Base-by-base conservation (phyloP, 1,140 invertebrate species). In the Ostrea denselamellosa region DNA sequence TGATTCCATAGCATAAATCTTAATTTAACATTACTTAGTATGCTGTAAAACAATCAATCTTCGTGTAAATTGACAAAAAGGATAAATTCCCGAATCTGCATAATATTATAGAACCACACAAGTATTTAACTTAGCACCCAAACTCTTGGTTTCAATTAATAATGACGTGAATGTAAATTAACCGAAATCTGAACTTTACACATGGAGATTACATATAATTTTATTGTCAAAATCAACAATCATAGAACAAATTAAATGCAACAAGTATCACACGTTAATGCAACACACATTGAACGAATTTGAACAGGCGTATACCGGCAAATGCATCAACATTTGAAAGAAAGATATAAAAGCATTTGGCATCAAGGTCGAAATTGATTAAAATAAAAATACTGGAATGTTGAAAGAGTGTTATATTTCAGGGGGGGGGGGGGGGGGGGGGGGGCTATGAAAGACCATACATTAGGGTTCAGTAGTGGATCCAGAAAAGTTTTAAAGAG, bases 171-270 rank as follows among this genome's bases (percentile, higher is more conserved):
- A 44, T 44, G 5, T 5, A 1, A 44, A 44, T 5, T 1, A 44
- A 44, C 5, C 5, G 34, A 44, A 44, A 44, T 44, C 34, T 58
- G 19, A 58, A 12, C 56, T 58, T 17, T 17, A 58, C 56, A 58
- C 12, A 58, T 17, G 19, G 17, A 58, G 19, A 58, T 12, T 58
- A 17, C 19, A 19, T 58, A 10, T 71, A 71, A 71, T 22, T 71
- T 71, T 71, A 71, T 71, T 71, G 65, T 71, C 65, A 71, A 71
- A 71, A 71, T 71, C 19, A 71, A 71, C 65, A 71, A 28, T 28
- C 25, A 22, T 12, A 71, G 34, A 44, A 44, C 34, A 44, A 44
- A 44, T 44, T 44, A 71, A 71, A 71, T 25, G 25, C 8, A 71
- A 10, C 65, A 58, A 17, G 4, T 58, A 58, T 19, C 0, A 58